Evolutionary conservation across 2,888 invertebrate species (phyloP), one percentile per base, ranked within the genome.

Genomic region (Drosophila aldrichi): DNA sequence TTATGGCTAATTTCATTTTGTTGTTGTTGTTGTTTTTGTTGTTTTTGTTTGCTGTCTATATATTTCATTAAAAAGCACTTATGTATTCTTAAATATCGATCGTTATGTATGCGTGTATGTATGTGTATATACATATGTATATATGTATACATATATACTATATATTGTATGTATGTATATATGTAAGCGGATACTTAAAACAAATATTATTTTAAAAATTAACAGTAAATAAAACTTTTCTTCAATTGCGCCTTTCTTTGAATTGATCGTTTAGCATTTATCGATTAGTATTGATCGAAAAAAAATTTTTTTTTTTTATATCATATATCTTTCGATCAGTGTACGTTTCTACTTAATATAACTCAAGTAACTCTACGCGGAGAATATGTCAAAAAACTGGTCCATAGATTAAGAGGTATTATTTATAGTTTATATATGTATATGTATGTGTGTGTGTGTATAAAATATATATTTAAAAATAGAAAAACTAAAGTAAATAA

Each of bases 331-430:
- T 71, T 76, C 66, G 69, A 43, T 68, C 71, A 55, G 25, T 56
- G 5, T 78, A 49, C 25, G 52, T 18, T 14, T 43, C 72, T 66
- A 79, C 77, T 74, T 73, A 61, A 80, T 70, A 62, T 22, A 79
- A 80, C 77, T 79, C 71, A 80, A 78, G 76, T 76, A 76, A 73
- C 67, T 55, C 70, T 70, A 68, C 62, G 48, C 67, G 58, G 71
- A 74, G 75, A 79, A 77, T 67, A 68, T 75, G 68, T 74, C 68
- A 66, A 72, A 71, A 74, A 79, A 82, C 77, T 85, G 84, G 84
- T 85, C 84, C 84, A 88, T 85, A 82, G 86, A 88, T 86, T 74
- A 86, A 83, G 84, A 85, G 84, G 84, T 84, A 84, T 78, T 88
- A 80, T 70, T 72, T 70, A 78, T 70, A 74, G 72, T 69, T 25